Conservation (phyloP, 2,797 vertebrate genomes). For the Hypotaenidia okinawae region DNA sequence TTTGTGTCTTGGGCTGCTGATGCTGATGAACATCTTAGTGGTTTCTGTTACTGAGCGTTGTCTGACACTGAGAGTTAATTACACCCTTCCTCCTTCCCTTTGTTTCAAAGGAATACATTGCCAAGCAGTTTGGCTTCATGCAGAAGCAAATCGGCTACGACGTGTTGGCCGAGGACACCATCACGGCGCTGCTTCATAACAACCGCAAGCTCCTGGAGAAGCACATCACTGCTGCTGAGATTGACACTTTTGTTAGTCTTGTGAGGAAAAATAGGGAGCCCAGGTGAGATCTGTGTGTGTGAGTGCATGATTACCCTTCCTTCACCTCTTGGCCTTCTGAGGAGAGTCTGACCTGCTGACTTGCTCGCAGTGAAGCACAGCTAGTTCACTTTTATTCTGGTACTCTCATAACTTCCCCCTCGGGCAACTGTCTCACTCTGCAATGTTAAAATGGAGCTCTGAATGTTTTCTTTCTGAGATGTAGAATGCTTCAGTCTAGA, state of each 20-base stretch:
- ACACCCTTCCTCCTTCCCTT: not conserved
- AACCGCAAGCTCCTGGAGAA: slow-evolving; percentile 98
- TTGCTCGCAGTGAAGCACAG: not conserved
- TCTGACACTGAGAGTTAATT: not conserved
- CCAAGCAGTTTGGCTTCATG: slow-evolving; percentile 99
- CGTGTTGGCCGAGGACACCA: slow-evolving; percentile 96
- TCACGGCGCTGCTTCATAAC: slow-evolving; percentile 96
- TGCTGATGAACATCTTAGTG: not conserved
- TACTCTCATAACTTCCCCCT: not conserved
- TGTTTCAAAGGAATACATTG: slow-evolving; percentile 92
- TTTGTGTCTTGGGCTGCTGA: rapidly evolving
- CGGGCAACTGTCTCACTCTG: not conserved
- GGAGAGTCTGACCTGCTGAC: not conserved
- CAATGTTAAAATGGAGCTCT: not conserved
- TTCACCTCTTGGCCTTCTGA: not conserved
- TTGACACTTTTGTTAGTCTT: slow-evolving; percentile 96
- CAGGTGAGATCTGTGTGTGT: slow-evolving; percentile 78
- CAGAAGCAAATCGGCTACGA: slow-evolving; percentile 99
- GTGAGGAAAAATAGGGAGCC: slow-evolving; percentile 98
- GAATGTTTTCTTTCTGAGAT: not conserved
- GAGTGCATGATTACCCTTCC: not conserved
- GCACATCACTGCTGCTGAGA: slow-evolving; percentile 97
- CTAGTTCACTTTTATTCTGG: not conserved
- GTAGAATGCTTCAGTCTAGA: not conserved
- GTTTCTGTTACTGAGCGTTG: not conserved